Percentiles rank a stretch among this genome's conserved stretches.
Conservation (phyloP, 2,113 vertebrate genomes). For the Orientallactaga bullata region DNA sequence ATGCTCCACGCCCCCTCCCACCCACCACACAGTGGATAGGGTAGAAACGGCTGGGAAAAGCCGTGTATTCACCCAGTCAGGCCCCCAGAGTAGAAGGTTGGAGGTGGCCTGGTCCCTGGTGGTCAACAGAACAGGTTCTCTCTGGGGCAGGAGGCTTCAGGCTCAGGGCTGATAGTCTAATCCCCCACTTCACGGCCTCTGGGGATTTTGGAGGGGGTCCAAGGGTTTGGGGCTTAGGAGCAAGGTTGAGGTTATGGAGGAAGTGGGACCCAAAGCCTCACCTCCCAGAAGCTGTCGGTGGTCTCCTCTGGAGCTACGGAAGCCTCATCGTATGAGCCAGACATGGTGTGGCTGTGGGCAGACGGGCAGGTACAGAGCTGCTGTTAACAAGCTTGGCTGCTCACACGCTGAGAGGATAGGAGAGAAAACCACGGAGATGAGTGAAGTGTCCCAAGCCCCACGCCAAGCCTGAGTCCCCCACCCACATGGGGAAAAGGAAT, state of each 20-base stretch:
- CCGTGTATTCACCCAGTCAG: background rate
- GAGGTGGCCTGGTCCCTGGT: too few species aligned
- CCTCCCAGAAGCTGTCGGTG: constrained; percentile 99
- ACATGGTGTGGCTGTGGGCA: constrained; percentile 90
- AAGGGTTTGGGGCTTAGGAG: too few species aligned
- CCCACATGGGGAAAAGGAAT: too few species aligned
- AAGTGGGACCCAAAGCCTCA: constrained; percentile 77
- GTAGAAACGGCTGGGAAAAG: background rate
- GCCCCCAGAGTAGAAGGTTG: background rate
- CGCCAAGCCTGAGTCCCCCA: background rate
- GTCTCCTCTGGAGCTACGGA: constrained; percentile 92
- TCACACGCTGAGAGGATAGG: constrained; percentile 82
- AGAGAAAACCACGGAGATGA: background rate
- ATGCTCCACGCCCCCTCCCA: accelerated
- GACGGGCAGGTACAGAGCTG: constrained; percentile 33
- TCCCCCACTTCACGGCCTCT: background rate
- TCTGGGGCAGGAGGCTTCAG: background rate
- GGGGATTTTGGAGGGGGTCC: background rate
- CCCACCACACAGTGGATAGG: background rate
- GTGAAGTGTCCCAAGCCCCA: accelerated
- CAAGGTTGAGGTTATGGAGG: background rate
- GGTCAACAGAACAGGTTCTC: background rate
- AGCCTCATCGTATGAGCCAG: constrained; percentile 96
- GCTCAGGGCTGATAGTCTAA: background rate
- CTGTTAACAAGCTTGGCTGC: constrained; percentile 60